Evolutionary conservation across 2,888 invertebrate genomes (phyloP).

Genomic region (Hetaerina titia): DNA sequence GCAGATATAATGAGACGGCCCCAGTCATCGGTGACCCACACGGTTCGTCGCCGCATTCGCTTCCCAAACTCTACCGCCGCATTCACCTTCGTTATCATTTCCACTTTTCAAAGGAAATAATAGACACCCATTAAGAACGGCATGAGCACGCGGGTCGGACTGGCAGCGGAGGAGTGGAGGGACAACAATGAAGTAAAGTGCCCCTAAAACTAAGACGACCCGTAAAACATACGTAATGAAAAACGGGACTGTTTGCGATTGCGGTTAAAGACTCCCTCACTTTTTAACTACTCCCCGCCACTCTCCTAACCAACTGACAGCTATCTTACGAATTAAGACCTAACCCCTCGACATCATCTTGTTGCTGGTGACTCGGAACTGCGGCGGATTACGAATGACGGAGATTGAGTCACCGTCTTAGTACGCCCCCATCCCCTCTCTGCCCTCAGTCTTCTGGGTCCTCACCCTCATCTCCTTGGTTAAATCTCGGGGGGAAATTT

Average conservation of each 20-base stretch:
- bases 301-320: background rate
- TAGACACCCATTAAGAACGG: slow-evolving; percentile 5
- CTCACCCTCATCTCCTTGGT: background rate
- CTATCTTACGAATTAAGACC: background rate
- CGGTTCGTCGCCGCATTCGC: background rate
- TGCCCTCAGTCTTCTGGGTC: background rate
- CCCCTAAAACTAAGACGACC: background rate
- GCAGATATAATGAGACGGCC: slow-evolving; percentile 61
- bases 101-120: slow-evolving; percentile 38
- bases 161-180: background rate
- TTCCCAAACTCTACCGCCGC: background rate
- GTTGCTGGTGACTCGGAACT: background rate
- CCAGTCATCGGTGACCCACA: background rate
- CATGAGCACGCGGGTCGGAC: background rate
- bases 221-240: background rate
- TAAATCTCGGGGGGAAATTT: background rate
- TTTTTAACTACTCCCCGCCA: background rate
- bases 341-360: background rate
- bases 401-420: slow-evolving; percentile 12
- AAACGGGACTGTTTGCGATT: background rate
- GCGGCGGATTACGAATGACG: background rate
- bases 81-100: background rate
- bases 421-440: background rate
- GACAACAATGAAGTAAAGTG: background rate
- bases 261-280: background rate